Conservation (phyloP, 1,140 invertebrate species). For the Phortica variegata region DNA sequence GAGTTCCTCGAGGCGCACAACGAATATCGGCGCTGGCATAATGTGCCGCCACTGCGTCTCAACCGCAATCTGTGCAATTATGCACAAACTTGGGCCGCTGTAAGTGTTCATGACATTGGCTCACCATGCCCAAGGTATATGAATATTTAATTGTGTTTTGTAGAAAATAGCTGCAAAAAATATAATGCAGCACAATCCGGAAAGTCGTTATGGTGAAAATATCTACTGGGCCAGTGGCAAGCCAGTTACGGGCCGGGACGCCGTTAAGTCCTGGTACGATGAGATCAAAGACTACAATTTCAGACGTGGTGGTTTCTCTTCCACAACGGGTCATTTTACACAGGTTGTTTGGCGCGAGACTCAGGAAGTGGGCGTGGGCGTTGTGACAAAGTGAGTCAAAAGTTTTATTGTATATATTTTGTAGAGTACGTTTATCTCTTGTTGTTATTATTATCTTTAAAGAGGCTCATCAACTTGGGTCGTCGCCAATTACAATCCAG, state of each 20-base stretch:
- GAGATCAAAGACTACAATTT: slow-evolving; percentile 63
- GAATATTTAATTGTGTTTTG: background rate
- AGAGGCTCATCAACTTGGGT: slow-evolving; percentile 34
- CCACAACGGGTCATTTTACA: slow-evolving; percentile 69
- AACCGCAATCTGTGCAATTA: slow-evolving; percentile 13
- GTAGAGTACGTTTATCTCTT: background rate
- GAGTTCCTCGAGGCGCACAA: slow-evolving; percentile 38
- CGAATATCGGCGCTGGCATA: slow-evolving; percentile 22
- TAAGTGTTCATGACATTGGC: slow-evolving; percentile 30
- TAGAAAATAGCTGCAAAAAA: slow-evolving; percentile 31
- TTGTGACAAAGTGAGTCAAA: slow-evolving; percentile 61
- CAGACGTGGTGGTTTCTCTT: slow-evolving; percentile 64
- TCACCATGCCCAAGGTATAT: background rate
- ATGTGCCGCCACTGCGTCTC: slow-evolving; percentile 18
- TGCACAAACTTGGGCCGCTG: slow-evolving; percentile 10
- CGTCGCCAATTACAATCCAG: slow-evolving; percentile 46
- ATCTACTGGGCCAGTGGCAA: slow-evolving; percentile 72
- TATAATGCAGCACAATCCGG: slow-evolving; percentile 65
- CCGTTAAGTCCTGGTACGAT: slow-evolving; percentile 65
- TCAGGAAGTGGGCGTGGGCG: slow-evolving; percentile 71
- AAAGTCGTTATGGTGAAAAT: slow-evolving; percentile 79
- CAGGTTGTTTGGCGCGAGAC: slow-evolving; percentile 73
- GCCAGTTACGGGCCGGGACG: slow-evolving; percentile 60
- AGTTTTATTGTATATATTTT: background rate
- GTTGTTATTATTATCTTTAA: background rate